Conservation (phyloP, 2,113 vertebrate genomes). For the Ophiodon elongatus region DNA sequence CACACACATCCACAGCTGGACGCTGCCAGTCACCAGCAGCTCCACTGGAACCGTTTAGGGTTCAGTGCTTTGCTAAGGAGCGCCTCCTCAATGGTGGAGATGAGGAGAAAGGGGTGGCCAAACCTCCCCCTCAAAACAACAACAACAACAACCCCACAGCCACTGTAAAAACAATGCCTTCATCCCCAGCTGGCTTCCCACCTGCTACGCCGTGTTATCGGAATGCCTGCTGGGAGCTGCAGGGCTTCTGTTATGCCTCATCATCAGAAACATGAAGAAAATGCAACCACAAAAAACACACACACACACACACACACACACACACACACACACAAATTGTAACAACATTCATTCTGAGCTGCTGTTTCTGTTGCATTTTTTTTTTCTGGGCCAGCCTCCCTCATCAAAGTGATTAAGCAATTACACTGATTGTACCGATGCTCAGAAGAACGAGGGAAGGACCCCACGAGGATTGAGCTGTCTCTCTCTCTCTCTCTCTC, state of each 20-base stretch:
- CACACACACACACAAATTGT: neutral
- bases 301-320: no score
- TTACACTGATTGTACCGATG: slow-evolving; percentile 77
- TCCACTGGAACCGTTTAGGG: neutral
- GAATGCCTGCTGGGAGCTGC: slow-evolving; percentile 40
- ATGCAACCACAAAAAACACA: neutral
- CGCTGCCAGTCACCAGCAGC: slow-evolving; percentile 1
- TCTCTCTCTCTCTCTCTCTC: no score
- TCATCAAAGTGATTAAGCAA: slow-evolving; percentile 81
- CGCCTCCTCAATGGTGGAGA: neutral
- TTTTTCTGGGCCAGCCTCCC: slow-evolving; percentile 64
- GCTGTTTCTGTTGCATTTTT: slow-evolving; percentile 40
- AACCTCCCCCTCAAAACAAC: neutral
- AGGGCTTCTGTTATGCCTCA: neutral
- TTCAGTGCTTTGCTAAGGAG: slow-evolving; percentile 19
- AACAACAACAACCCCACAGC: no score
- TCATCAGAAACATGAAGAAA: neutral
- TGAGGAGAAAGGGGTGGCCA: neutral
- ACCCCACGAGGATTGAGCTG: slow-evolving; percentile 70
- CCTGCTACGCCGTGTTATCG: slow-evolving; percentile 44
- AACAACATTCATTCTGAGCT: neutral
- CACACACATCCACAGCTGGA: slow-evolving; percentile 10
- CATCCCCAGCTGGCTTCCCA: slow-evolving; percentile 28
- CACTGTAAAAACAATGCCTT: neutral
- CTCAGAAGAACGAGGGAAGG: slow-evolving; percentile 65